These are phyloP conservation scores for Catharus ustulatus DNA, from an alignment of 2,797 vertebrate genomes.

Conservation along the genomic window DNA sequence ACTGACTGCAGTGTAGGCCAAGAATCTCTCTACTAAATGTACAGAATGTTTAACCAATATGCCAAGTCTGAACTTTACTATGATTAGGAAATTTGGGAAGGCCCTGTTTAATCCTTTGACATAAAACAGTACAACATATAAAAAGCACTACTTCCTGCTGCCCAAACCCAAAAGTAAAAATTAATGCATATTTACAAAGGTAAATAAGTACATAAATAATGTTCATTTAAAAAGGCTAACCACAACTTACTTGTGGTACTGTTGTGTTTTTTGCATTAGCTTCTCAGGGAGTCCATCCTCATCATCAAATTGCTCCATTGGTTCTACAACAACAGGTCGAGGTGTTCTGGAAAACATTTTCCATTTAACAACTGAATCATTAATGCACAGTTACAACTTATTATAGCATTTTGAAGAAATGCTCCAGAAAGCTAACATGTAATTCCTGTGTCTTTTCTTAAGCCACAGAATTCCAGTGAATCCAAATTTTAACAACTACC, in stretches of 20 bases:
- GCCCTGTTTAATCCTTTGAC: not conserved
- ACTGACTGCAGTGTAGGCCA: not conserved
- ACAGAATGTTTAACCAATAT: not conserved
- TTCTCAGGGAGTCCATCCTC: conserved; percentile 96
- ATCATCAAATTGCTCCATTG: conserved; percentile 93
- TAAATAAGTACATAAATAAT: not conserved
- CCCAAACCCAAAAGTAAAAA: not conserved
- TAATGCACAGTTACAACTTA: not conserved
- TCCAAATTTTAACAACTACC: not conserved
- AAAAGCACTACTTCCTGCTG: not conserved
- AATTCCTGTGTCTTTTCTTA: not conserved
- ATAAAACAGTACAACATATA: not conserved
- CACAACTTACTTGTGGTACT: conserved; percentile 90
- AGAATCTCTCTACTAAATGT: not conserved
- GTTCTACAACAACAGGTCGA: conserved; percentile 94
- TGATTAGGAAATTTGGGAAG: not conserved
- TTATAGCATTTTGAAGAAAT: not conserved
- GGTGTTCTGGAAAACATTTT: conserved; percentile 83
- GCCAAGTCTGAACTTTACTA: not conserved
- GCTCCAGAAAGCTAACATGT: not conserved
- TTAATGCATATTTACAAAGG: not conserved
- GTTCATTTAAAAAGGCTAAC: not conserved
- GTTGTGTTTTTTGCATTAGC: conserved; percentile 89
- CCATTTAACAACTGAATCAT: not conserved
- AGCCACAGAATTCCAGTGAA: not conserved